These are phyloP conservation scores for Scolopax bukidnonensis DNA, from an alignment of 2,797 vertebrate species.

Conservation along the genomic window DNA sequence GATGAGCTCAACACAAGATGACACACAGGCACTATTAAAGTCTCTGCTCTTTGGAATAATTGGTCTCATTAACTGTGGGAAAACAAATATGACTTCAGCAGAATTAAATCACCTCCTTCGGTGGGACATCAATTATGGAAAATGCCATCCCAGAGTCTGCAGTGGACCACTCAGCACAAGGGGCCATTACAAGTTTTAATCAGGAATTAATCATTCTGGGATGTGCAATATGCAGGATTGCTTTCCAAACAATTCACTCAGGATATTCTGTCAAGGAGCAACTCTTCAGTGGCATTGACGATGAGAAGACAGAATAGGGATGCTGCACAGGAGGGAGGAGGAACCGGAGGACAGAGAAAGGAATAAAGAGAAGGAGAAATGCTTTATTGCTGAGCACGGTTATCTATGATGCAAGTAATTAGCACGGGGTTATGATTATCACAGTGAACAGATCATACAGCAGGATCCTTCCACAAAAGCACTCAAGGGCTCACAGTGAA, in stretches of 20 bases:
- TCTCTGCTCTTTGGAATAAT: background rate
- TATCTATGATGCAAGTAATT: background rate
- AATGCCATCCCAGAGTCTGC: background rate
- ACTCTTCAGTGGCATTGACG: background rate
- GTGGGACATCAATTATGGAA: background rate
- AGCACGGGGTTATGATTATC: slow-evolving; percentile 19
- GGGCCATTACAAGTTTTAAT: background rate
- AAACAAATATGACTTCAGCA: slow-evolving; percentile 15
- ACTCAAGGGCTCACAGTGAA: background rate
- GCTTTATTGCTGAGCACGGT: background rate
- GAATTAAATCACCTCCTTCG: background rate
- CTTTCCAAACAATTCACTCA: background rate
- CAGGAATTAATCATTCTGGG: background rate
- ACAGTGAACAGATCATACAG: background rate
- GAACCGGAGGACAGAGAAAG: background rate
- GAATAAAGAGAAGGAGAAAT: background rate
- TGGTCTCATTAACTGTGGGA: background rate
- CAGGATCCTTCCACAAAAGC: background rate
- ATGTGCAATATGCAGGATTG: background rate
- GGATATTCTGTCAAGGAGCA: background rate
- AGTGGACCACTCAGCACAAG: background rate
- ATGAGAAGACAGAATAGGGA: background rate
- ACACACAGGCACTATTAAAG: background rate
- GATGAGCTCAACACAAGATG: background rate
- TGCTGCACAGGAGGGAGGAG: background rate